Evolutionary conservation across 2,888 invertebrate genomes (phyloP).

Genomic region (Deroplatys truncata): DNA sequence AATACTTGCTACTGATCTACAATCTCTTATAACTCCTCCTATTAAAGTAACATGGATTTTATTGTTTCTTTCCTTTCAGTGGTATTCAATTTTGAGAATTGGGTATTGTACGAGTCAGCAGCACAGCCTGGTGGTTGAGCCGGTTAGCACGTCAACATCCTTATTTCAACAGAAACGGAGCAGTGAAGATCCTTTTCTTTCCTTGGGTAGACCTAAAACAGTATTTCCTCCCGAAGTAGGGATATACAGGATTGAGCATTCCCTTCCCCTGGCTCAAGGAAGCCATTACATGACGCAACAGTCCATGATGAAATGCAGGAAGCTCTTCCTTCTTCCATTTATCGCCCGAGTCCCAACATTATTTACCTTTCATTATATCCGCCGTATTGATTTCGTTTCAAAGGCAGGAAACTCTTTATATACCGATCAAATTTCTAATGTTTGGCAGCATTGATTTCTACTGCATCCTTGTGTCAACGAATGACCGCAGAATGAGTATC

Average conservation of each 20-base stretch:
- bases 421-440: background rate
- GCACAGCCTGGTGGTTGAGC: too few relatives aligned
- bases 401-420: background rate
- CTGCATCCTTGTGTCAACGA: too few relatives aligned
- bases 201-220: background rate
- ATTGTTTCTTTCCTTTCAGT: too few relatives aligned
- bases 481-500: too few relatives aligned
- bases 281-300: background rate
- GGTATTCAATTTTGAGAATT: too few relatives aligned
- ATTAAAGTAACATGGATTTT: too few relatives aligned
- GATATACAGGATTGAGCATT: background rate
- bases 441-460: background rate
- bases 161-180: too few relatives aligned
- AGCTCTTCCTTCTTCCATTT: background rate
- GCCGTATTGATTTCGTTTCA: background rate
- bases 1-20: too few relatives aligned
- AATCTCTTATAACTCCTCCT: too few relatives aligned
- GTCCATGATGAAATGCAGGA: background rate
- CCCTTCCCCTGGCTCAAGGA: background rate
- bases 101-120: too few relatives aligned
- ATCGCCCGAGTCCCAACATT: background rate
- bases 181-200: background rate
- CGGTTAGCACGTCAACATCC: too few relatives aligned
- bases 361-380: background rate
- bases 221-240: background rate